Base-by-base conservation (phyloP, 2,888 invertebrate species). In the Microplitis manilae region DNA sequence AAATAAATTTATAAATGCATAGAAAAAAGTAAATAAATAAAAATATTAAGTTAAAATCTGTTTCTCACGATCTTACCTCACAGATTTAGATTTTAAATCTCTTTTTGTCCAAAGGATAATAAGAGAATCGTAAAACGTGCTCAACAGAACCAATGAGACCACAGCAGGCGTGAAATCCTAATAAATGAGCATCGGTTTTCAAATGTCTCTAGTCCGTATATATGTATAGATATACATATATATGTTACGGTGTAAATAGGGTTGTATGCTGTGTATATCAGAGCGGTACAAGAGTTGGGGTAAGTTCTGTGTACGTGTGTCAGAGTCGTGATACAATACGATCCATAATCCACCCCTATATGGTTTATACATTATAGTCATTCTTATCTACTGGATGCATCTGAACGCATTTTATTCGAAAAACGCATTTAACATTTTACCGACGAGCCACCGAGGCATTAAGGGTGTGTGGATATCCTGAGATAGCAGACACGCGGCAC, bases 161-260 rank as follows among this genome's bases (percentile, higher is more conserved):
- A 83, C 84, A 79, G 13, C 9, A 50, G 84, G 85, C 87, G 85
- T 87, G 85, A 87, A 87, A 87, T 87, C 86, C 87, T 87, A 86
- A 87, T 87, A 87, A 87, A 87, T 87, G 87, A 87, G 86, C 87
- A 86, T 86, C 84, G 83, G 81, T 79, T 79, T 79, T 76, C 81
- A 74, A 76, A 80, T 78, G 81, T 80, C 80, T 79, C 79, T 82
- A 50, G 50, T 50, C 50, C 13, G 9, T 50, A 50, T 30, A 4
- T 30, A 30, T 30, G 4, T 30, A 30, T 30, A 30, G 2, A 30
- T 2, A 30, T 30, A 30, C 30, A 30, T 30, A 30, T 30, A 30
- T 30, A 30, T 30, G 30, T 30, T 20, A 30, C 30, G 30, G 41
- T 38, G 15, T 50, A 20, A 61, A 20, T 65, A n/a, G 8, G 68